Evolutionary conservation across 2,113 vertebrate genomes (phyloP).

Genomic region (Pandion haliaetus): DNA sequence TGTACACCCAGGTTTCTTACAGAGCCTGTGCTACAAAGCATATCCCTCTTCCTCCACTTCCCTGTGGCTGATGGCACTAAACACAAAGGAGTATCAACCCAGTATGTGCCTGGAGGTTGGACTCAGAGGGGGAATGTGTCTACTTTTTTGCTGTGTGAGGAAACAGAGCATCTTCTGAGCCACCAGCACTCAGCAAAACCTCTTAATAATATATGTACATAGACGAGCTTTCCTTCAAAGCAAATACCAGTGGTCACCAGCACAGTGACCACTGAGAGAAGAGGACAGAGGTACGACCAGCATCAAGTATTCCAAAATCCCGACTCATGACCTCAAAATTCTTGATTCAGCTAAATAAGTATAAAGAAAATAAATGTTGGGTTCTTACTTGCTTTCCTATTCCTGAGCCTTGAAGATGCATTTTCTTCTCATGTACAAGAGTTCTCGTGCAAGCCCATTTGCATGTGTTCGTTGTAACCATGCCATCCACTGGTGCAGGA

Average conservation of each 20-base stretch:
- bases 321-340: background rate
- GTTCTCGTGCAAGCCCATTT: rapidly evolving
- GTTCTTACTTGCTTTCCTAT: rapidly evolving
- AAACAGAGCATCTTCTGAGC: background rate
- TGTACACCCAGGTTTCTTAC: background rate
- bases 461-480: rapidly evolving
- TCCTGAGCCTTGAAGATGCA: background rate
- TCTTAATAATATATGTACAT: background rate
- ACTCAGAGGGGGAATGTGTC: background rate
- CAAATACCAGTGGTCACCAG: background rate
- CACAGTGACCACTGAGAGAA: background rate
- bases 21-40: background rate
- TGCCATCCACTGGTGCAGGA: background rate
- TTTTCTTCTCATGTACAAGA: rapidly evolving
- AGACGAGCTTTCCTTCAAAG: background rate
- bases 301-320: background rate
- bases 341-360: background rate
- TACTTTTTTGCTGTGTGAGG: background rate
- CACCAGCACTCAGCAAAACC: background rate
- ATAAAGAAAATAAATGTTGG: background rate
- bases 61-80: background rate
- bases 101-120: background rate
- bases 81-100: background rate
- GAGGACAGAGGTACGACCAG: background rate
- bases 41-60: background rate